Conservation (phyloP, 2,113 vertebrate species). For the Sphyrna mokarran region DNA sequence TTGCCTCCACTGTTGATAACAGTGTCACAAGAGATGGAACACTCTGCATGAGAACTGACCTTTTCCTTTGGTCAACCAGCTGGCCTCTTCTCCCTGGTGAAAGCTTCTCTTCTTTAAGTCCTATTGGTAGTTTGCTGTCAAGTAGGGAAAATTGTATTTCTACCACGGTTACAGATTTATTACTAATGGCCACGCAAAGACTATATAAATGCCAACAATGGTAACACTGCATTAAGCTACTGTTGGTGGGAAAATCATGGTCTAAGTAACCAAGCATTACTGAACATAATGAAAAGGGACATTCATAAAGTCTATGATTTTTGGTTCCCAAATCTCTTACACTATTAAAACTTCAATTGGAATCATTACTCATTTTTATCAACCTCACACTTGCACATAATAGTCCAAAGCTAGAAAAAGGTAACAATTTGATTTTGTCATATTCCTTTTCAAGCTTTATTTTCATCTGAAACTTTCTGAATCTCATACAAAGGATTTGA, state of each 20-base stretch:
- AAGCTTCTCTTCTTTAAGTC: not conserved
- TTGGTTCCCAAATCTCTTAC: not conserved
- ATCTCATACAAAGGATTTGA: too few relatives aligned
- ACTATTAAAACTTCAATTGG: not conserved
- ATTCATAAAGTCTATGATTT: not conserved
- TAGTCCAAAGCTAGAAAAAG: not conserved
- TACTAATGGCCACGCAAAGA: not conserved
- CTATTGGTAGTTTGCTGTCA: not conserved
- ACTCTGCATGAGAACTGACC: not conserved
- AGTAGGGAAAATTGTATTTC: not conserved
- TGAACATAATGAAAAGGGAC: not conserved
- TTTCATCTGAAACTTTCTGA: not conserved
- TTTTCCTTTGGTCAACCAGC: not conserved
- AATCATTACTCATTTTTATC: not conserved
- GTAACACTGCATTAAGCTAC: not conserved
- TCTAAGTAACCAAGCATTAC: not conserved
- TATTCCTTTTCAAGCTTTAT: not conserved
- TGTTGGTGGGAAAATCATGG: not conserved
- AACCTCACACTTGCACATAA: not conserved
- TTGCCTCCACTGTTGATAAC: not conserved
- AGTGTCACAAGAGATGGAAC: not conserved
- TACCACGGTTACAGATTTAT: not conserved
- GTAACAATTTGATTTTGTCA: not conserved
- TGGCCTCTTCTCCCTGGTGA: not conserved
- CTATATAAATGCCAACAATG: conserved; percentile 21